Evolutionary conservation across 2,797 vertebrate species (phyloP), one percentile per base, ranked within the genome.

Genomic region (Tinamus major): DNA sequence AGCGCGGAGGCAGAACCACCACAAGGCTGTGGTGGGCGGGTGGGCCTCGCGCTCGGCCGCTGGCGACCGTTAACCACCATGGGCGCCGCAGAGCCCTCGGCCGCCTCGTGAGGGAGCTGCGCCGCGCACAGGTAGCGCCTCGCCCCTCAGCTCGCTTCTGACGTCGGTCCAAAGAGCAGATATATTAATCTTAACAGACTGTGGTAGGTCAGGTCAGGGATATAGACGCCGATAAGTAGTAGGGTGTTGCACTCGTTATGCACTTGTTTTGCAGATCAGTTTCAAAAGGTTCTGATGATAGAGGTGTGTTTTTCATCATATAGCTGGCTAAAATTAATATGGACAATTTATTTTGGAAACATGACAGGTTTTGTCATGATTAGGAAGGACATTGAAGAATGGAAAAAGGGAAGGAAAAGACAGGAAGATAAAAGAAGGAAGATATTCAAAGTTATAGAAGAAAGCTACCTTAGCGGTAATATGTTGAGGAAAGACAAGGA

Each of bases 111-210:
- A 10, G 61, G 27, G 37, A 33, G 12, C 11, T n/a, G n/a, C 55
- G 20, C 31, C 18, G 11, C 55, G 53, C 29, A 20, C 31, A 20
- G 31, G 19, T 58, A n/a, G 55, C 18, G 55, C 55, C 55, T 37
- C 3, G 2, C 20, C 33, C 13, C 20, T 27, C 64, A 15, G 19
- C 37, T 4, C 19, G 1, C 33, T 11, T 6, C 13, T 13, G 39
- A 6, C 1, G 20, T 33, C 9, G 68, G 20, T 33, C 33, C 24
- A 3, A 5, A 0, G n/a, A 8, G 8, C n/a, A 6, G 59, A 5
- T 7, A 5, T 4, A 3, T 33, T 20, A 2, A 10, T n/a, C 9
- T 8, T 10, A 6, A 1, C 3, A 15, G 56, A n/a, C 27, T 31
- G 29, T 8, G 39, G 76, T 20, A 8, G 46, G 3, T 7, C 44